These are phyloP conservation scores for Zygogramma bicolorata DNA, from an alignment of 2,888 invertebrate genomes.

Conservation along the genomic window DNA sequence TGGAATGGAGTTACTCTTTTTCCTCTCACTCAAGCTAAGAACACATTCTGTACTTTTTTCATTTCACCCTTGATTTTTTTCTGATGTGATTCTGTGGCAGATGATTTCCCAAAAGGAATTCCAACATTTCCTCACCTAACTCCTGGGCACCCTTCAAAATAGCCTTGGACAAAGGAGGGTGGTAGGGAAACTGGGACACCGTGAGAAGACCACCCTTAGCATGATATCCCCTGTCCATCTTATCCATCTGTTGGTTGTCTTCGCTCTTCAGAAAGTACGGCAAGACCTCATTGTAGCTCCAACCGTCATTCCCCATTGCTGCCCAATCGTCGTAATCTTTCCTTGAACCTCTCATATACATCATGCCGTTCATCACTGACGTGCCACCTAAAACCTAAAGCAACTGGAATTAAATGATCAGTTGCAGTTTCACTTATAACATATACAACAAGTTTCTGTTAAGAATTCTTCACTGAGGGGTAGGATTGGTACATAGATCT, in stretches of 20 bases:
- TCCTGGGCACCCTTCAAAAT: constrained; percentile 84
- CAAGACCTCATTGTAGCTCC: constrained; percentile 90
- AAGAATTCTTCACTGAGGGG: no score
- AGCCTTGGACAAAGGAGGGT: constrained; percentile 84
- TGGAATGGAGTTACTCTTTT: no score
- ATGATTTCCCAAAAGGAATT: no score
- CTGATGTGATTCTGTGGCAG: no score
- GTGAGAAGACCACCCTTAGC: constrained; percentile 82
- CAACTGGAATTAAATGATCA: no score
- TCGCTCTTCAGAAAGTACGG: constrained; percentile 92
- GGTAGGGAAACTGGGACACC: constrained; percentile 86
- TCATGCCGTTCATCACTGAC: constrained; percentile 96
- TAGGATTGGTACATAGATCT: no score
- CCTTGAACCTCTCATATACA: constrained; percentile 90
- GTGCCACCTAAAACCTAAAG: constrained; percentile 87
- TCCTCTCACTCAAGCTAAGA: no score
- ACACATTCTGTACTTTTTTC: no score
- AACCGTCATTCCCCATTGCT: constrained; percentile 85
- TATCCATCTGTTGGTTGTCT: constrained; percentile 78
- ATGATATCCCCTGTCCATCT: constrained; percentile 83
- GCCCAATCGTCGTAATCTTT: constrained; percentile 92
- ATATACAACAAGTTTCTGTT: no score
- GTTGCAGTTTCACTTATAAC: no score
- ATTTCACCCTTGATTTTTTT: no score
- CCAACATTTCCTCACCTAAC: constrained; percentile 71